phyloP scores from a whole-genome alignment of 2,113 vertebrate genomes.

The Pseudopipra pipra region DNA sequence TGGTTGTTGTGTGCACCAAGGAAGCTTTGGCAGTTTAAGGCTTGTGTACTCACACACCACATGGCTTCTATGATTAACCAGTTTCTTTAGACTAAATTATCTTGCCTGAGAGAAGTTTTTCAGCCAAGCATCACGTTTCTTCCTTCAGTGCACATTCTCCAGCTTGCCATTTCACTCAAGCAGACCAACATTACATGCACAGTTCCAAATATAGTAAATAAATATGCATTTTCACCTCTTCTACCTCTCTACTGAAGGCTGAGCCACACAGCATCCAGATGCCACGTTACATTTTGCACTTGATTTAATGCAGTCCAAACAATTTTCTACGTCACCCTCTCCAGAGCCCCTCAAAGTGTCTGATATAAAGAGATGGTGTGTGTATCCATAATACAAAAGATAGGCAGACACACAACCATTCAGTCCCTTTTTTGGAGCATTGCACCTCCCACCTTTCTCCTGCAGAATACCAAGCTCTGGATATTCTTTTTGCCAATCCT shows the following conservation, averaged over 20 bases:
- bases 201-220: not conserved
- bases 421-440: not conserved
- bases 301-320: not conserved
- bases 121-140: not conserved
- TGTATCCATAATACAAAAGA: not conserved
- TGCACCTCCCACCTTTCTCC: not conserved
- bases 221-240: not conserved
- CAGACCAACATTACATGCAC: not conserved
- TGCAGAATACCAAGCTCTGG: not conserved
- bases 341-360: not conserved
- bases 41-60: fast-evolving
- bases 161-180: not conserved
- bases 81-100: not conserved
- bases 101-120: not conserved
- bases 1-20: not conserved
- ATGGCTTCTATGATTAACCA: not conserved
- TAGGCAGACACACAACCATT: not conserved
- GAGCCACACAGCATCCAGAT: not conserved
- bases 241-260: fast-evolving
- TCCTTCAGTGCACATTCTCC: not conserved
- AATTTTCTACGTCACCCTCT: not conserved
- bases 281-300: not conserved
- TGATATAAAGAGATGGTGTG: not conserved
- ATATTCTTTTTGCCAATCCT: not conserved
- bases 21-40: not conserved